Conservation (phyloP, 2,888 invertebrate species). For the Folsomia candida region DNA sequence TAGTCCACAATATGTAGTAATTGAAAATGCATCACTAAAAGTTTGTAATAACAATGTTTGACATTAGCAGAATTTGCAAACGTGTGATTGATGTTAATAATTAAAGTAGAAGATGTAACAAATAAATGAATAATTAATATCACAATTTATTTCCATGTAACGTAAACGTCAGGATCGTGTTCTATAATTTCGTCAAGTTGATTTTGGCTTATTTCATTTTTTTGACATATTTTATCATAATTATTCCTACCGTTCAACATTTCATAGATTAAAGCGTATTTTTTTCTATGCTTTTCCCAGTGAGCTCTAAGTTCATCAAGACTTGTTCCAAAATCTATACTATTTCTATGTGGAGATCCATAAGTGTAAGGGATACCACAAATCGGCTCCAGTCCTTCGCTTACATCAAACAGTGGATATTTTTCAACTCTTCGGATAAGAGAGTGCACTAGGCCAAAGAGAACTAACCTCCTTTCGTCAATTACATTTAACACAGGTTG, state of each 20-base stretch:
- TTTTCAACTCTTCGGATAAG: conserved; percentile 65
- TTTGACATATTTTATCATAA: conserved; percentile 87
- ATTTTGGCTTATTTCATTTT: conserved; percentile 70
- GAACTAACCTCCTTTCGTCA: conserved; percentile 77
- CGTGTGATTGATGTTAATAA: too few relatives aligned
- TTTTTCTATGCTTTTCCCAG: conserved; percentile 40
- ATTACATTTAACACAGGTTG: conserved; percentile 55
- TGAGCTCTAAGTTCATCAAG: conserved; percentile 12
- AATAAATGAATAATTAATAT: too few relatives aligned
- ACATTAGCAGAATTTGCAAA: too few relatives aligned
- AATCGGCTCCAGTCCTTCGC: conserved; percentile 1
- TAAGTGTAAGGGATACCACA: background rate
- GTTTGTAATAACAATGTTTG: too few relatives aligned
- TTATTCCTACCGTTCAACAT: conserved; percentile 77
- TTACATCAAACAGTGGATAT: conserved; percentile 34
- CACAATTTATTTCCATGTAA: conserved; percentile 79
- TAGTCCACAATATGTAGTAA: too few relatives aligned
- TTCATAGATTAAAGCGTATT: conserved; percentile 51
- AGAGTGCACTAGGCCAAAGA: conserved; percentile 83
- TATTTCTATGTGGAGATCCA: background rate
- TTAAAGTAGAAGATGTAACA: too few relatives aligned
- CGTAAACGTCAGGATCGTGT: conserved; percentile 74
- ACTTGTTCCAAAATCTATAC: background rate
- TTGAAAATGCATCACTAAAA: too few relatives aligned
- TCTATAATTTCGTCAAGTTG: conserved; percentile 80